phyloP scores from a whole-genome alignment of 2,888 invertebrate species.

The Anthoptus insignis region DNA sequence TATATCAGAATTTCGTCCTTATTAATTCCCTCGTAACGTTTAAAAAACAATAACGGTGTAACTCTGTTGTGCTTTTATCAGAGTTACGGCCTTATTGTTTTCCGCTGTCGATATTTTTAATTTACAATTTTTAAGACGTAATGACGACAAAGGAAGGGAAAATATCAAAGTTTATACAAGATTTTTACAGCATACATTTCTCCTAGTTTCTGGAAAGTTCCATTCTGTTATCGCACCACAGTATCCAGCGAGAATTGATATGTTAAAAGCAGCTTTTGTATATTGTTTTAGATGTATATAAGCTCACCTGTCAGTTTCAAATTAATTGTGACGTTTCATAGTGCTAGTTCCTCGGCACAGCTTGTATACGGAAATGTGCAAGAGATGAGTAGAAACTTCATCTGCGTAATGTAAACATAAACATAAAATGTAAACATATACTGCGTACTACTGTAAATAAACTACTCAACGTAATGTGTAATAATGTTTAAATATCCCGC shows the following conservation, averaged over 20 bases:
- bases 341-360: constrained; percentile 19
- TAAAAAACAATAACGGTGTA: too few species aligned
- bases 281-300: constrained; percentile 30
- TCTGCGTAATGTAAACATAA: too few species aligned
- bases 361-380: constrained; percentile 9
- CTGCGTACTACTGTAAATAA: too few species aligned
- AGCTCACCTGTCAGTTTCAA: constrained; percentile 22
- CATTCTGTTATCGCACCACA: constrained; percentile 5
- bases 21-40: too few species aligned
- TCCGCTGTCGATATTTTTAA: not conserved
- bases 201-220: not conserved
- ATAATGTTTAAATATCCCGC: too few species aligned
- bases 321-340: constrained; percentile 5
- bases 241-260: constrained; percentile 14
- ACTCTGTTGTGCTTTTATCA: too few species aligned
- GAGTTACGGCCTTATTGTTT: too few species aligned
- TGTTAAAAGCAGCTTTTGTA: constrained; percentile 24
- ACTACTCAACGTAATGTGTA: too few species aligned
- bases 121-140: not conserved
- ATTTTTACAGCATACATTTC: not conserved
- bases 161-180: not conserved
- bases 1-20: too few species aligned
- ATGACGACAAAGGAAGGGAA: not conserved
- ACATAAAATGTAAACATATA: too few species aligned
- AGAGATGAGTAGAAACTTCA: constrained; percentile 14